A percentile compares a stretch with the other conserved stretches of the same genome.
These are phyloP conservation scores for Ceyx melanurus DNA, from an alignment of 2,113 vertebrate genomes.

Conservation along the genomic window DNA sequence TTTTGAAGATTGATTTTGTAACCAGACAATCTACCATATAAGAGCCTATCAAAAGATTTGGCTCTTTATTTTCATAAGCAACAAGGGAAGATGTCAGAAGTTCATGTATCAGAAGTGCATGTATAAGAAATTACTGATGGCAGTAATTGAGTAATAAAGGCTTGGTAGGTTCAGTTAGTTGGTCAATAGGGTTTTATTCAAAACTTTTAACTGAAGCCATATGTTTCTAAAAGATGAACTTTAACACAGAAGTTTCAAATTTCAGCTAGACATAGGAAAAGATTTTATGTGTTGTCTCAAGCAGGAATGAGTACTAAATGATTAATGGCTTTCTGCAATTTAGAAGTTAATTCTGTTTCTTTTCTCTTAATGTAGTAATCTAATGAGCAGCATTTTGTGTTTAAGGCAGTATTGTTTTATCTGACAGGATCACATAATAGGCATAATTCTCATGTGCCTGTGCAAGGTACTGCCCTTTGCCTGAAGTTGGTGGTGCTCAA, in stretches of 20 bases:
- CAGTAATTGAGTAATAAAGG: not conserved
- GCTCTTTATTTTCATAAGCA: not conserved
- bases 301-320: not conserved
- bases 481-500: not conserved
- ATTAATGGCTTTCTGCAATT: not conserved
- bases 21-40: not conserved
- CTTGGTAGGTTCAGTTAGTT: not conserved
- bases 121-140: not conserved
- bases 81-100: not conserved
- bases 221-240: not conserved
- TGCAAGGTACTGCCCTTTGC: not conserved
- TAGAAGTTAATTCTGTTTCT: not conserved
- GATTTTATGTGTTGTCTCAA: not conserved
- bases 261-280: not conserved
- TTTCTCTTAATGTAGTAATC: not conserved
- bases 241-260: not conserved
- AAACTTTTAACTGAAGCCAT: not conserved
- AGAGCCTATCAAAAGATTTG: not conserved
- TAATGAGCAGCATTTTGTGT: not conserved
- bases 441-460: not conserved
- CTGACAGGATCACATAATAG: not conserved
- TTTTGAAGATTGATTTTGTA: not conserved
- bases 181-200: not conserved
- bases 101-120: rapidly evolving
- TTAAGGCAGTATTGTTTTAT: not conserved